phyloP scores from a whole-genome alignment of 2,888 invertebrate species.

The Tipula confusa region DNA sequence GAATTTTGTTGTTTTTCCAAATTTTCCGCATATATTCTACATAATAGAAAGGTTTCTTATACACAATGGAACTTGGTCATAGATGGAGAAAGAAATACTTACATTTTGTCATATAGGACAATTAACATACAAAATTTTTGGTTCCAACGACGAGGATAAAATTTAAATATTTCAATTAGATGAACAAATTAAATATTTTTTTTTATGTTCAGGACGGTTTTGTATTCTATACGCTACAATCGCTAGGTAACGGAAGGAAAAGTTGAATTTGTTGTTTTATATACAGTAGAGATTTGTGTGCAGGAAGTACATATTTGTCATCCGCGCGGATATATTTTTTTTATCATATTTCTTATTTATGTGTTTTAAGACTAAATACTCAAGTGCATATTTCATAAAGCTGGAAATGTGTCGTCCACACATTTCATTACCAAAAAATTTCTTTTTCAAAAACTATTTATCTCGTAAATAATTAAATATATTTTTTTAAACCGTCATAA shows the following conservation, averaged over 20 bases:
- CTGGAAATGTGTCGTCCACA: neutral
- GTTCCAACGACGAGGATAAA: neutral
- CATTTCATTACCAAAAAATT: neutral
- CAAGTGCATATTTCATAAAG: too few relatives aligned
- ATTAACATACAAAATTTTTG: neutral
- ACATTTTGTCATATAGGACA: neutral
- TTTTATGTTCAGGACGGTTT: too few relatives aligned
- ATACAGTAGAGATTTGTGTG: too few relatives aligned
- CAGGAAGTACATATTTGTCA: too few relatives aligned
- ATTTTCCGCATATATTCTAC: neutral
- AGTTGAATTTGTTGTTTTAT: too few relatives aligned
- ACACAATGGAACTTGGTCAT: neutral
- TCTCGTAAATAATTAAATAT: neutral
- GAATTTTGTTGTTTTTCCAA: too few relatives aligned
- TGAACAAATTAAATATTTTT: neutral
- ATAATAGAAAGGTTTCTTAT: neutral
- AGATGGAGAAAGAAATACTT: neutral
- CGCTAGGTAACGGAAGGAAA: too few relatives aligned
- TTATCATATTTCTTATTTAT: too few relatives aligned
- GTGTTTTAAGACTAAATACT: too few relatives aligned
- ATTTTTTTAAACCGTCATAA: neutral
- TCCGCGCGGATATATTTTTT: too few relatives aligned
- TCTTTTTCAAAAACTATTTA: neutral
- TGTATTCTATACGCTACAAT: too few relatives aligned
- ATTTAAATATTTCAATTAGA: neutral